A percentile compares a stretch with the other conserved stretches of the same genome.
Evolutionary conservation across 2,888 invertebrate genomes (phyloP).

Genomic region (Phymatocera aterrima): DNA sequence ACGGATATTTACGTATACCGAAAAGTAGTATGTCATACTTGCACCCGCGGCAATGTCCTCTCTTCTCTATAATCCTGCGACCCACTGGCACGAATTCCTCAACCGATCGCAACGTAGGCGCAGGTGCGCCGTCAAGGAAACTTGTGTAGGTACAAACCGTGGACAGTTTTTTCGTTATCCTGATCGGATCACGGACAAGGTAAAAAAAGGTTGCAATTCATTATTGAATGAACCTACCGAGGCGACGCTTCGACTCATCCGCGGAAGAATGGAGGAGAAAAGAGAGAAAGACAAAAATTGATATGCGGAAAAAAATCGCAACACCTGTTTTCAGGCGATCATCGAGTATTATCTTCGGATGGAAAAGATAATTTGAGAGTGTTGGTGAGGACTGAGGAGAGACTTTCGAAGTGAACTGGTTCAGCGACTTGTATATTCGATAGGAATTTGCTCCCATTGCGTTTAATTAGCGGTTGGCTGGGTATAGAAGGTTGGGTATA

Average conservation of each 20-base stretch:
- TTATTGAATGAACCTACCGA: too few relatives aligned
- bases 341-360: neutral
- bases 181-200: neutral
- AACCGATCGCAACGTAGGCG: neutral
- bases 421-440: slow-evolving; percentile 50
- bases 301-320: neutral
- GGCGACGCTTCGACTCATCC: too few relatives aligned
- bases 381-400: too few relatives aligned
- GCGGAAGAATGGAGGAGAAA: too few relatives aligned
- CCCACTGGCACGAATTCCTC: slow-evolving; percentile 41
- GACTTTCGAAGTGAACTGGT: slow-evolving; percentile 67
- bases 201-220: too few relatives aligned
- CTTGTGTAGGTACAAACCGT: neutral
- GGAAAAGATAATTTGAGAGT: slow-evolving; percentile 1
- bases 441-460: slow-evolving; percentile 70
- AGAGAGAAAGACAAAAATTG: too few relatives aligned
- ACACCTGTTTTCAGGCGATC: neutral
- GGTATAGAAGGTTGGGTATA: neutral
- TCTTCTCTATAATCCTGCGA: slow-evolving; percentile 38
- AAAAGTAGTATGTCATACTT: neutral
- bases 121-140: neutral
- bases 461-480: slow-evolving; percentile 61
- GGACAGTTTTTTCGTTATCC: neutral
- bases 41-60: slow-evolving; percentile 9
- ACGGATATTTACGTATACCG: neutral